phyloP scores from a whole-genome alignment of 1,140 invertebrate genomes.

The Idris sp. region DNA sequence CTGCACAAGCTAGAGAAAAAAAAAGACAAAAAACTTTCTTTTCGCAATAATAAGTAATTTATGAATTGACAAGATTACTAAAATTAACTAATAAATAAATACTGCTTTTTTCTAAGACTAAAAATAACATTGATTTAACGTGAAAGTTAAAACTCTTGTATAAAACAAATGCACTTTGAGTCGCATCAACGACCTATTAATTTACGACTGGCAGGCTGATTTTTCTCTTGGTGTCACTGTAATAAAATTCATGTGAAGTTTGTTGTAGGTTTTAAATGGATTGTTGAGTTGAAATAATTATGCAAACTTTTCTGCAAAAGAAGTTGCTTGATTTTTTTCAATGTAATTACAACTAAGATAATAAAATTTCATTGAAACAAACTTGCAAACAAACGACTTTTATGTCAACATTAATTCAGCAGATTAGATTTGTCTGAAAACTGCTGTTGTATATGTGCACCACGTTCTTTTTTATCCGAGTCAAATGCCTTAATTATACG shows the following conservation, averaged over 20 bases:
- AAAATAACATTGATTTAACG: too few relatives aligned
- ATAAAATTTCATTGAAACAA: slow-evolving; percentile 13
- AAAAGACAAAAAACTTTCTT: slow-evolving; percentile 23
- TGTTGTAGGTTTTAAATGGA: slow-evolving; percentile 4
- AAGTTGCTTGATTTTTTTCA: slow-evolving; percentile 1
- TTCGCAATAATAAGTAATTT: slow-evolving; percentile 28
- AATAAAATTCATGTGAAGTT: too few relatives aligned
- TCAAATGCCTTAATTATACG: slow-evolving; percentile 40
- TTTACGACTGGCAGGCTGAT: too few relatives aligned
- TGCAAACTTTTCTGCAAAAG: neutral
- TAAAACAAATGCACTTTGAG: too few relatives aligned
- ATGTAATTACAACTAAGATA: slow-evolving; percentile 10
- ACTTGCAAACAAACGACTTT: slow-evolving; percentile 4
- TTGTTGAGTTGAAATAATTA: slow-evolving; percentile 22
- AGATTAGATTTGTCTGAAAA: slow-evolving; percentile 13
- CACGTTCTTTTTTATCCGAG: slow-evolving; percentile 32
- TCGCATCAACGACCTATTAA: too few relatives aligned
- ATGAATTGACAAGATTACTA: neutral
- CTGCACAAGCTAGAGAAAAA: slow-evolving; percentile 3
- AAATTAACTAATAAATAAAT: too few relatives aligned
- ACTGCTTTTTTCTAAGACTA: too few relatives aligned
- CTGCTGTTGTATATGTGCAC: neutral
- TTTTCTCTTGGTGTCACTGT: too few relatives aligned
- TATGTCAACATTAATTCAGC: slow-evolving; percentile 20
- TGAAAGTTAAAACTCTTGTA: too few relatives aligned